Base-by-base conservation (phyloP, 2,797 vertebrate species). In the Rachycentron canadum region DNA sequence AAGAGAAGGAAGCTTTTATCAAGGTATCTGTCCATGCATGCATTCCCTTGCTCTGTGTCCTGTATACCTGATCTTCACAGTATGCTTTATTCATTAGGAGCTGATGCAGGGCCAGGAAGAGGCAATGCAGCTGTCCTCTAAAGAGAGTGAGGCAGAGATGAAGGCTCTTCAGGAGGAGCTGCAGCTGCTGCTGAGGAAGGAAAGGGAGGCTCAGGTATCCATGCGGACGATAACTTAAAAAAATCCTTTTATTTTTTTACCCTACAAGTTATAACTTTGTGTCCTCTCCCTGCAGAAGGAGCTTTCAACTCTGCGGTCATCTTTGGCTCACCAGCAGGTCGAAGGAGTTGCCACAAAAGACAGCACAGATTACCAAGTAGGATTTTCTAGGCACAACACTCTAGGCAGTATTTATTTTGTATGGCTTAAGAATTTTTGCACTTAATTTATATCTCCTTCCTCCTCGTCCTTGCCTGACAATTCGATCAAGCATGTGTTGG, bases 141-240 rank as follows among this genome's bases (percentile, higher is more conserved):
- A 81, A 63, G 93, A 91, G 64, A 89, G 86, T 65, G 91, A 91
- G 92, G 94, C 53, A 40, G 96, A 99, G 74, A 88, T 95, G 60
- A 91, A 87, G 79, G 94, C 89, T 68, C 85, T 97, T 50, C 96
- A 94, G 89, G 98, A 98, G 49, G 97, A 99, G 72, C 91, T 99
- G 70, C 95, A 95, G 77, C 94, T 99, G 58, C 91, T 96, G 65
- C 83, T 92, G 14, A 97, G 93, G 92, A 99, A 97, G 84, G 96
- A 98, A 86, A 94, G 91, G 76, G 97, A 97, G 85, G 96, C 96
- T 90, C 96, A 96, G 95, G 97, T 99, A 89, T 89, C 3, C 34
- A n/a, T 69, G 17, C 60, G 47, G 34, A 49, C 26, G 14, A 68
- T 6, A 5, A 38, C 34, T 63, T n/a, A 55, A 49, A 59, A 50